Evolutionary conservation across 2,888 invertebrate species (phyloP), one percentile per base, ranked within the genome.

Genomic region (Hydraecia micacea): DNA sequence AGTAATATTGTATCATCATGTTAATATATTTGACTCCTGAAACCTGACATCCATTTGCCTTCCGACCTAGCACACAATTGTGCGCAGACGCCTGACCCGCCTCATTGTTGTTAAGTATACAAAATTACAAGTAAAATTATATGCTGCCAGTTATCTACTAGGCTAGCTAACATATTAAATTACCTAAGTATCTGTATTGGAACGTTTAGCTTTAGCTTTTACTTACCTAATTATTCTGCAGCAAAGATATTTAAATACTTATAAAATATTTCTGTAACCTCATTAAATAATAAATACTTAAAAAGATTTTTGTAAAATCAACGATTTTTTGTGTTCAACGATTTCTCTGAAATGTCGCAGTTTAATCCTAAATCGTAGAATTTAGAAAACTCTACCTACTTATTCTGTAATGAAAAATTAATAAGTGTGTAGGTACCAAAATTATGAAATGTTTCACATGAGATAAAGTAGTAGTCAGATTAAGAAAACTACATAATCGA

Each of bases 1-100:
- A 86, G 68, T 42, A 74, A 60, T 42, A 86, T 71, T 74, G n/a
- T n/a, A n/a, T n/a, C n/a, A n/a, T n/a, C n/a, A n/a, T n/a, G n/a
- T n/a, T n/a, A n/a, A n/a, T n/a, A 82, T 46, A 86, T 77, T 82
- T 76, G 73, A 86, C 83, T 86, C 32, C 36, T 65, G 77, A 73
- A 83, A 36, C 32, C 36, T 65, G 77, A 73, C 86, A 36, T 36
- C 49, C 9, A 52, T 77, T 58, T 83, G 82, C 55, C 58, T 58
- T 25, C 39, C 55, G 73, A 85, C 86, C 68, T 63, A 49, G 25
- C 36, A 15, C n/a, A 72, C 72, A 65, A 68, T 76, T 73, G 60
- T 65, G n/a, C 73, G 62, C 39, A 76, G 72, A 68, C 15, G 58
- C 0, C 49, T 69, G 83, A 28, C 69, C 80, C 49, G 49, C 8